phyloP scores from a whole-genome alignment of 1,140 invertebrate genomes.

The Heterodera carotae region DNA sequence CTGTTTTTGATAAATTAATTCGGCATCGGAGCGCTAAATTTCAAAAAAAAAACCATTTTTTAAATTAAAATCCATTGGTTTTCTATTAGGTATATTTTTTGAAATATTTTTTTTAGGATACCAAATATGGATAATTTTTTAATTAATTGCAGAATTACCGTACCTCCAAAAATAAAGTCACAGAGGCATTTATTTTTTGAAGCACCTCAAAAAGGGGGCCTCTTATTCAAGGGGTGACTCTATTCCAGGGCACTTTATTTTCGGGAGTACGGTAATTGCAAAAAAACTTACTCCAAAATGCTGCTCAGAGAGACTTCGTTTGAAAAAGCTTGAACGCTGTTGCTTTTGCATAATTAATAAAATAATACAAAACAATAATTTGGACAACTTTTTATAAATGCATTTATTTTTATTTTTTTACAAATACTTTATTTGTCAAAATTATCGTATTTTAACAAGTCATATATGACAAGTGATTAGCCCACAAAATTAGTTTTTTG shows the following conservation, averaged over 20 bases:
- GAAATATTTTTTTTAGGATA: neutral
- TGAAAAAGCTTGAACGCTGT: constrained; percentile 22
- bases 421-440: no score
- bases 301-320: constrained; percentile 26
- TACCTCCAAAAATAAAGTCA: no score
- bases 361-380: neutral
- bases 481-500: neutral
- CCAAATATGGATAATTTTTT: neutral
- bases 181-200: no score
- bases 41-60: neutral
- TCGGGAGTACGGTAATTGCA: neutral
- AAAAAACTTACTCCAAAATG: constrained; percentile 18
- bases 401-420: neutral
- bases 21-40: neutral
- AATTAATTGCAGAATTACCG: neutral
- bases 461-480: no score
- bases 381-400: neutral
- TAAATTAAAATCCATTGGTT: neutral
- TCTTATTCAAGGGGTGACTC: neutral
- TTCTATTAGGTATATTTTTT: neutral
- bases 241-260: neutral
- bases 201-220: no score
- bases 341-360: neutral
- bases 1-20: neutral
- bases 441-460: no score